Conservation (phyloP, 2,113 vertebrate species). For the Nothobranchius kuhntae region DNA sequence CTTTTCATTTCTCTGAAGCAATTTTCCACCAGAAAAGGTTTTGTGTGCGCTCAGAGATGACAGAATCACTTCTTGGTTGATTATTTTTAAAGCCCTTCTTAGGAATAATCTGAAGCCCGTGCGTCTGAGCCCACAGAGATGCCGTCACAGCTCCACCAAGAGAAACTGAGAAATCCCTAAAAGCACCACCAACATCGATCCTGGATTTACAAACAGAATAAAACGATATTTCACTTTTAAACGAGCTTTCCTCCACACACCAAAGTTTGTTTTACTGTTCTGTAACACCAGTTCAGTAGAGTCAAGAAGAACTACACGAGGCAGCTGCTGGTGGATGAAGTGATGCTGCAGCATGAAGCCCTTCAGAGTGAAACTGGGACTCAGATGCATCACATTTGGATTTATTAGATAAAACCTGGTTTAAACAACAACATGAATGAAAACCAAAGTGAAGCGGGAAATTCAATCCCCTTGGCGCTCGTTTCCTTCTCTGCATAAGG, state of each 20-base stretch:
- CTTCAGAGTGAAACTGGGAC: conserved; percentile 12
- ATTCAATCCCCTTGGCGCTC: too few species aligned
- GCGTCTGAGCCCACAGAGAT: too few species aligned
- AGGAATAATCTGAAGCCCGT: too few species aligned
- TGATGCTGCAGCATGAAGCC: not conserved
- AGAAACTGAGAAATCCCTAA: not conserved
- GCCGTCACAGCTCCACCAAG: too few species aligned
- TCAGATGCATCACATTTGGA: not conserved
- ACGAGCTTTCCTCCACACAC: too few species aligned
- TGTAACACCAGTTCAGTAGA: not conserved
- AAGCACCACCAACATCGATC: not conserved
- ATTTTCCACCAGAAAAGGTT: conserved; percentile 1
- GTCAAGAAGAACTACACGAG: not conserved
- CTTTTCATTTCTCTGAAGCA: not conserved
- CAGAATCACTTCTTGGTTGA: accelerated
- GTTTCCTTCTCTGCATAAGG: too few species aligned
- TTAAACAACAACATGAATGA: too few species aligned
- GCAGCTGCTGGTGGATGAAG: not conserved
- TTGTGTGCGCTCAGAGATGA: not conserved
- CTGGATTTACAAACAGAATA: too few species aligned
- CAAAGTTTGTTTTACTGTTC: not conserved
- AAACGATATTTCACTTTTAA: too few species aligned
- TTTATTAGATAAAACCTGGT: not conserved
- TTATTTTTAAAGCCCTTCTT: not conserved
- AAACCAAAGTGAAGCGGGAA: too few species aligned